Conservation (phyloP, 2,797 vertebrate genomes). For the Macroramphosus scolopax region DNA sequence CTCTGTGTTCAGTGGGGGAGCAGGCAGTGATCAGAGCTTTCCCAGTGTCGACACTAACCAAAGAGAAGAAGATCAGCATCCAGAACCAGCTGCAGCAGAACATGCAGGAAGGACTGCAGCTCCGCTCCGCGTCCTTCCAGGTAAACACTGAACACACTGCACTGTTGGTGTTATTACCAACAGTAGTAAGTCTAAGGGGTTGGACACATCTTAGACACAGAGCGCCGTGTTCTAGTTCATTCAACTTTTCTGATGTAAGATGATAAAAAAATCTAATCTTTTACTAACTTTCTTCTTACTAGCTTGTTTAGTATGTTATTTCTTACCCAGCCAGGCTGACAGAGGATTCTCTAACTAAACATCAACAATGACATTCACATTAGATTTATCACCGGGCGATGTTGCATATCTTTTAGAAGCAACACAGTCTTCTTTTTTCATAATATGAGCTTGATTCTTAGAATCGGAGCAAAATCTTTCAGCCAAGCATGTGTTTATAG, state of each 20-base stretch:
- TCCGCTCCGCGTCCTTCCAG: conserved; percentile 94
- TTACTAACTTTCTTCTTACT: too few relatives aligned
- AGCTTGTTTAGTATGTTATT: too few relatives aligned
- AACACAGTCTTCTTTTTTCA: conserved; percentile 7
- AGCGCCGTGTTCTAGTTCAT: too few relatives aligned
- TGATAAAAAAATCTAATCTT: too few relatives aligned
- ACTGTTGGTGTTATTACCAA: too few relatives aligned
- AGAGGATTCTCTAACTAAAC: too few relatives aligned
- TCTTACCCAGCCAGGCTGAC: too few relatives aligned
- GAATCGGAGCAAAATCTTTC: conserved; percentile 30
- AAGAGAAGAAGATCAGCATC: conserved; percentile 97
- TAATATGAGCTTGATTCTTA: conserved; percentile 18
- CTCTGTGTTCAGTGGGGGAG: conserved; percentile 85
- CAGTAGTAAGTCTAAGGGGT: too few relatives aligned
- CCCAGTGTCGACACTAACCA: conserved; percentile 90
- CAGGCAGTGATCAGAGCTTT: conserved; percentile 93
- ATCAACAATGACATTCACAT: too few relatives aligned
- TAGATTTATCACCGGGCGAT: too few relatives aligned
- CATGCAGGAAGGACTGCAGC: conserved; percentile 95
- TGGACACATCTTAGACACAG: not conserved
- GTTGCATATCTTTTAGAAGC: too few relatives aligned
- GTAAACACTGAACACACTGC: conserved; percentile 71
- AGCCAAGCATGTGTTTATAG: conserved; percentile 62
- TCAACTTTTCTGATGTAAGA: too few relatives aligned
- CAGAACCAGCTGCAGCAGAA: conserved; percentile 96